Evolutionary conservation across 2,888 invertebrate genomes (phyloP).

Genomic region (Auanema sp.): DNA sequence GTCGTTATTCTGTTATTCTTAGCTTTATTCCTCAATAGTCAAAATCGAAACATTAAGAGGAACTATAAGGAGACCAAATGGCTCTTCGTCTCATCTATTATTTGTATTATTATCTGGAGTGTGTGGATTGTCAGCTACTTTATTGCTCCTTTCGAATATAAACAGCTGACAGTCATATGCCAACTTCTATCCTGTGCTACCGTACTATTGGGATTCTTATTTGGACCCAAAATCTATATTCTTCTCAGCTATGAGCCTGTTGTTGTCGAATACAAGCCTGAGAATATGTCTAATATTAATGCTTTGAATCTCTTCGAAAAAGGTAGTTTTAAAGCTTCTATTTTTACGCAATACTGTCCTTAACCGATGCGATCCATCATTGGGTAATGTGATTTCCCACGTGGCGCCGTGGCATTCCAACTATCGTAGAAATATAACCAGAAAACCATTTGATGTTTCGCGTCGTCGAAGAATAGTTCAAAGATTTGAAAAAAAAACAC

Average conservation of each 20-base stretch:
- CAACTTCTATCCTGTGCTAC: conserved; percentile 57
- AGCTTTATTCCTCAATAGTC: conserved; percentile 55
- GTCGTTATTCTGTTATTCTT: conserved; percentile 56
- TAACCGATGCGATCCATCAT: not conserved
- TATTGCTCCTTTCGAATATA: conserved; percentile 21
- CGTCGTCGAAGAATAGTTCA: no score
- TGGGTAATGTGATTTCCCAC: not conserved
- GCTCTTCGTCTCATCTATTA: conserved; percentile 55
- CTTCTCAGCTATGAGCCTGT: conserved; percentile 62
- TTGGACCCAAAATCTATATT: conserved; percentile 64
- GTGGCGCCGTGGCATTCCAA: not conserved
- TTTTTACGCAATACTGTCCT: not conserved
- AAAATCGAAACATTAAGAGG: conserved; percentile 60
- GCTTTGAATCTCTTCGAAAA: conserved; percentile 49
- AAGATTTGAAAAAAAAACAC: no score
- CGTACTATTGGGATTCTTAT: conserved; percentile 59
- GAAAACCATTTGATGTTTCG: no score
- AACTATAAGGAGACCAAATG: conserved; percentile 64
- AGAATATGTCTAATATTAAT: conserved; percentile 28
- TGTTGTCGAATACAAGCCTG: conserved; percentile 57
- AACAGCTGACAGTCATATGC: conserved; percentile 47
- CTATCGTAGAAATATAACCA: no score
- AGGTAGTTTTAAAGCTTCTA: conserved; percentile 23
- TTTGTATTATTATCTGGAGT: conserved; percentile 50
- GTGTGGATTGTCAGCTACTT: conserved; percentile 51